Evolutionary conservation across 1,140 invertebrate species (phyloP).

Genomic region (Archivesica marissinica): DNA sequence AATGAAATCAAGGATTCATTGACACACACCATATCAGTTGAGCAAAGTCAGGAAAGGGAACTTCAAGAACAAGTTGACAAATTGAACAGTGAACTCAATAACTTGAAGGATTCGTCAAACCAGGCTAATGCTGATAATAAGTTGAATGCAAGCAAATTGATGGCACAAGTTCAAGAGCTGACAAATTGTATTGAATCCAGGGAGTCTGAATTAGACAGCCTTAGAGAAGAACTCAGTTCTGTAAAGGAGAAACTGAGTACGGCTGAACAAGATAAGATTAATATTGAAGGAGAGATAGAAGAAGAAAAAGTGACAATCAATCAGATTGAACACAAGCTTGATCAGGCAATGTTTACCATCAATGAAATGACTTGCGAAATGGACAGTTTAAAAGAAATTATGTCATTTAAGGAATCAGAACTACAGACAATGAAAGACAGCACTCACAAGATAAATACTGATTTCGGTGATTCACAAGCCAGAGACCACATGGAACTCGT

Average conservation of each 20-base stretch:
- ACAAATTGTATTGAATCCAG: neutral
- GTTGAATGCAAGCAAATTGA: neutral
- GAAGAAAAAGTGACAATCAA: constrained; percentile 1
- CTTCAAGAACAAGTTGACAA: constrained; percentile 5
- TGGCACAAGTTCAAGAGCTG: neutral
- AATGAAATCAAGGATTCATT: neutral
- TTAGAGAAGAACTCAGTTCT: neutral
- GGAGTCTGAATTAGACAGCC: neutral
- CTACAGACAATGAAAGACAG: constrained; percentile 28
- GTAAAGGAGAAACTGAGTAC: neutral
- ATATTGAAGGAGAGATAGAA: neutral
- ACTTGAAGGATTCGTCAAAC: neutral
- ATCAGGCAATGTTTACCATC: neutral
- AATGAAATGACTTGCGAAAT: neutral
- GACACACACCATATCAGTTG: neutral
- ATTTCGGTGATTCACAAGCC: neutral
- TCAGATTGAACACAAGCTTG: neutral
- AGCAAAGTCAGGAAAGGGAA: neutral
- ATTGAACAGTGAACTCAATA: constrained; percentile 4
- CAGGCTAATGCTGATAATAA: neutral
- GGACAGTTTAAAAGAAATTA: neutral
- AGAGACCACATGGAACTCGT: neutral
- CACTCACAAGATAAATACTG: neutral
- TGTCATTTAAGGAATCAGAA: constrained; percentile 7
- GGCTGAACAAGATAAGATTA: neutral